Percentiles rank a stretch among this genome's conserved stretches.
phyloP scores from a whole-genome alignment of 2,113 vertebrate genomes.

The Proteles cristata region DNA sequence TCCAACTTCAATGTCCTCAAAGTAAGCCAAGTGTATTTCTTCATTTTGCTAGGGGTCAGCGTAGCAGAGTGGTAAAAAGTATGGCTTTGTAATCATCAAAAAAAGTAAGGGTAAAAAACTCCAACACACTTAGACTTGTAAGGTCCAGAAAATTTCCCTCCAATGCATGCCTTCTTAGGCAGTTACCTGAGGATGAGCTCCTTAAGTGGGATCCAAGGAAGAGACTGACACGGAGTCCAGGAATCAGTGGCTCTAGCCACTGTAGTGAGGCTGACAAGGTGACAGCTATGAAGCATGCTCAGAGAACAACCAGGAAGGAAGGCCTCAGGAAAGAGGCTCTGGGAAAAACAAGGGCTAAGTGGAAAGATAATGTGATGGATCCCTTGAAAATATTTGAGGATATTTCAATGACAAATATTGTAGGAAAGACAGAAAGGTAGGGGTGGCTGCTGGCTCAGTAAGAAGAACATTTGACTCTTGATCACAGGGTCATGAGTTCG shows the following conservation, averaged over 20 bases:
- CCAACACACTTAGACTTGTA: neutral
- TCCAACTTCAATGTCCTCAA: neutral
- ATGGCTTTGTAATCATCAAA: constrained; percentile 13
- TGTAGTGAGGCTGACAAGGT: neutral
- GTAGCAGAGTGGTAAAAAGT: neutral
- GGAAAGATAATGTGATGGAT: neutral
- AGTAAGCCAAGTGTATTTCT: neutral
- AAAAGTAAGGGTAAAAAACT: neutral
- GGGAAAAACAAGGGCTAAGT: neutral
- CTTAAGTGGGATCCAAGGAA: neutral
- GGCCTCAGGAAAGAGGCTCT: neutral
- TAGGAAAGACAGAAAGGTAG: neutral
- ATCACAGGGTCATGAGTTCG: too few species aligned
- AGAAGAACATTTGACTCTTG: too few species aligned
- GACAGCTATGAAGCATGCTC: neutral
- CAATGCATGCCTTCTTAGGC: neutral
- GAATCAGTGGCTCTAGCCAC: neutral
- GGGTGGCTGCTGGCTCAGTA: too few species aligned
- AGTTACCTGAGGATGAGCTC: neutral
- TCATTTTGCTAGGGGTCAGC: neutral
- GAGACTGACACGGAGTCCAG: neutral
- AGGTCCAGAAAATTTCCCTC: neutral
- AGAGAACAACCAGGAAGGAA: neutral
- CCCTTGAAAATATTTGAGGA: neutral
- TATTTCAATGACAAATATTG: neutral